Base-by-base conservation (phyloP, 2,888 invertebrate species). In the Melanargia galathea region DNA sequence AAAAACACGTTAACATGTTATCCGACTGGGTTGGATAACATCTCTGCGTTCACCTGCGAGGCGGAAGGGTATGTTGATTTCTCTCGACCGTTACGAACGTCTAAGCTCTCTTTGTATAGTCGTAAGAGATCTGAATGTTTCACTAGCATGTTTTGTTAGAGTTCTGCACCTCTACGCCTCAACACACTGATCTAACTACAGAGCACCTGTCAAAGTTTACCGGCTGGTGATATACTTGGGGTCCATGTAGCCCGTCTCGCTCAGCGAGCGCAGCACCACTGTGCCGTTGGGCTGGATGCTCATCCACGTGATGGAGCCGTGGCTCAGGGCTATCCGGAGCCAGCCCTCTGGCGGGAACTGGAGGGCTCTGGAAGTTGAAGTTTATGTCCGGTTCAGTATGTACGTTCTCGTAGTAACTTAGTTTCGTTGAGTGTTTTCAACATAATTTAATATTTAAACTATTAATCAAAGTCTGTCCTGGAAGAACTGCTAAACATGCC, bases 331-430 rank as follows among this genome's bases (percentile, higher is more conserved):
- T 77, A 99, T 94, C 63, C 99, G 93, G 11, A 99, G 92, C 99
- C 99, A 99, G 2, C 96, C 99, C 86, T 99, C 99, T 0, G 98
- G 96, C 0, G 99, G 99, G 78, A 99, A 96, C 84, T 99, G 99
- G 45, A 99, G 91, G 0, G 98, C 98, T 81, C 99, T 97, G 88
- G 66, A 93, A 81, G 16, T 33, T 30, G 18, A 10, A 43, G 18
- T 18, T 43, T 43, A 18, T 18, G 3, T 8, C 0, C 8, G n/a
- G n/a, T n/a, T 30, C 7, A 30, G 30, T 30, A 8, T 6, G 30
- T 2, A 30, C n/a, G n/a, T n/a, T n/a, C n/a, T n/a, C n/a, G n/a
- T 7, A 6, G 4, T 7, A 6, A 7, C 26, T 30, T 30, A 30
- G 26, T 30, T 6, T 30, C 6, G 8, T 7, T 30, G 30, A 30